Conservation (phyloP, 1,140 invertebrate genomes). For the Pseudoatta argentina region DNA sequence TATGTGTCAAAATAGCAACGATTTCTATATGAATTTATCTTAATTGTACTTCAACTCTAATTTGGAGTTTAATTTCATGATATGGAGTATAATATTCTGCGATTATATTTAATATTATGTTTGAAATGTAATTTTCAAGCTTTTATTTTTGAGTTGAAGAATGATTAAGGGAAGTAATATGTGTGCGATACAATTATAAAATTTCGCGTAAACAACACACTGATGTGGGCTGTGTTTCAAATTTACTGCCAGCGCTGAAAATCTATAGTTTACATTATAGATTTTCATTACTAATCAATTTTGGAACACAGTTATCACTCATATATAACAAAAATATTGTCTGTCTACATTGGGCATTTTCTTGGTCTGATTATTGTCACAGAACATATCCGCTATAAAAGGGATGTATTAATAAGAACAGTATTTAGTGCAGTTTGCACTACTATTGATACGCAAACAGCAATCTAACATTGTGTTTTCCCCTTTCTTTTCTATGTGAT, state of each 20-base stretch:
- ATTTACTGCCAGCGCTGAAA: too few relatives aligned
- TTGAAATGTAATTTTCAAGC: not conserved
- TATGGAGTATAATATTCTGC: not conserved
- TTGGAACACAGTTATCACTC: not conserved
- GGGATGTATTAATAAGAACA: slow-evolving; percentile 55
- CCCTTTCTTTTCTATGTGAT: slow-evolving; percentile 87
- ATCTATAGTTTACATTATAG: too few relatives aligned
- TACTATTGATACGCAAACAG: slow-evolving; percentile 58
- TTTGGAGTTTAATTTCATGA: not conserved
- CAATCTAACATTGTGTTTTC: slow-evolving; percentile 86
- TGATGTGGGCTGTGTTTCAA: not conserved
- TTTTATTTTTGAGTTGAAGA: slow-evolving; percentile 9
- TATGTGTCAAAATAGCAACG: slow-evolving; percentile 9
- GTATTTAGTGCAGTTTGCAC: slow-evolving; percentile 60
- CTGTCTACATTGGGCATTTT: slow-evolving; percentile 81
- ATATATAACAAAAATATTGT: slow-evolving; percentile 22
- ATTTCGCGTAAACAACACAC: not conserved
- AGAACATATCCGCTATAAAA: slow-evolving; percentile 20
- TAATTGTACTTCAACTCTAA: slow-evolving; percentile 35
- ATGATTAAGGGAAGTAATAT: not conserved
- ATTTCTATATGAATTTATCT: not conserved
- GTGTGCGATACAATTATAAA: slow-evolving; percentile 9
- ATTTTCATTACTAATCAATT: too few relatives aligned
- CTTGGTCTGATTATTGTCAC: slow-evolving; percentile 79
- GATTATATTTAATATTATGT: not conserved